Conservation (phyloP, 2,797 vertebrate species). For the Falco berigora region DNA sequence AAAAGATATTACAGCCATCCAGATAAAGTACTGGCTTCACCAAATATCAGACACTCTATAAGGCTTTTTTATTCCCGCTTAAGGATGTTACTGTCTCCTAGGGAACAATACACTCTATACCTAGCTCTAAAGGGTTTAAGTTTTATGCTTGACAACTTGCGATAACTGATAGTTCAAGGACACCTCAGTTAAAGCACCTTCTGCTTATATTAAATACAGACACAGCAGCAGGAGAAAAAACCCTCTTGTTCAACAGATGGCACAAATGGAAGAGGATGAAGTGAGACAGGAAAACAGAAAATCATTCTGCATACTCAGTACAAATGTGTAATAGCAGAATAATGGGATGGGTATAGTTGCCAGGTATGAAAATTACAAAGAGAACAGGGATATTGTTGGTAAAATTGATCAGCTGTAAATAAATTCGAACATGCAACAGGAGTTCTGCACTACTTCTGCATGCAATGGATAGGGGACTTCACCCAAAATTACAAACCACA, state of each 20-base stretch:
- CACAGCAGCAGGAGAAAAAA: not conserved
- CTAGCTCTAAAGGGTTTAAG: not conserved
- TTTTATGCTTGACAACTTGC: not conserved
- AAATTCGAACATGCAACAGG: not conserved
- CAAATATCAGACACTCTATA: not conserved
- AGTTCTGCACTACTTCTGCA: not conserved
- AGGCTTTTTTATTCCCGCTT: not conserved
- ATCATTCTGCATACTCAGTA: not conserved
- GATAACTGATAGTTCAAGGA: not conserved
- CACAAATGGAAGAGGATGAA: not conserved
- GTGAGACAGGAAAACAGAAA: not conserved
- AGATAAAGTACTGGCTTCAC: not conserved
- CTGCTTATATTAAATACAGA: not conserved
- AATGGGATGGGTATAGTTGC: not conserved
- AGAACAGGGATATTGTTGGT: not conserved
- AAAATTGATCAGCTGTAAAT: not conserved
- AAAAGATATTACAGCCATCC: not conserved
- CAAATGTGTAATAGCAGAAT: not conserved
- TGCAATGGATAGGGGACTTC: not conserved
- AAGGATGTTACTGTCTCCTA: not conserved
- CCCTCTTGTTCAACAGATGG: not conserved
- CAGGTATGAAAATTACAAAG: not conserved
- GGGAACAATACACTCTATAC: not conserved
- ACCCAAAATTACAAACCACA: not conserved
- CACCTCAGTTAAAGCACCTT: not conserved